Conservation (phyloP, 2,797 vertebrate genomes). For the Phoeniculus purpureus region DNA sequence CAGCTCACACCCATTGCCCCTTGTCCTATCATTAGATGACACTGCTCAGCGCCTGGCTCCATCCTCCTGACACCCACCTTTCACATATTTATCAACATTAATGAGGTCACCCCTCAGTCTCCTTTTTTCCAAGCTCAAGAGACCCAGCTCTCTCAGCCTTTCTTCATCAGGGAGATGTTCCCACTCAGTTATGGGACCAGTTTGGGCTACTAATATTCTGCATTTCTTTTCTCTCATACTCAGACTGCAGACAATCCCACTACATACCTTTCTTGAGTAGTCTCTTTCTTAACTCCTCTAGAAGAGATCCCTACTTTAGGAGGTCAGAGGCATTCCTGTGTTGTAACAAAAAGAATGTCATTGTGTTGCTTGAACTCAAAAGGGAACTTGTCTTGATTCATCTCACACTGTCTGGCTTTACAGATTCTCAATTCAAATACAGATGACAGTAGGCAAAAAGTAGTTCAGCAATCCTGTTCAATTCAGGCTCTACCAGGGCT, state of each 20-base stretch:
- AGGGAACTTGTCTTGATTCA: constrained; percentile 19
- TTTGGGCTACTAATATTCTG: not conserved
- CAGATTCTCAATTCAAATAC: not conserved
- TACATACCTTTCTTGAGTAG: not conserved
- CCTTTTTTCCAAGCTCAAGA: no score
- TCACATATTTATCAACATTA: no score
- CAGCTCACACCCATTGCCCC: no score
- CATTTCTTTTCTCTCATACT: not conserved
- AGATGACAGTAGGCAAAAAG: not conserved
- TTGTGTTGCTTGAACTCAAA: constrained; percentile 47
- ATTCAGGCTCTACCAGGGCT: not conserved
- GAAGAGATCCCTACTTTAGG: not conserved
- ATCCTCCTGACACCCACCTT: no score
- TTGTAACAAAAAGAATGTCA: constrained; percentile 29
- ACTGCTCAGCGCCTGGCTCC: no score
- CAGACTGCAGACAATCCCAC: not conserved
- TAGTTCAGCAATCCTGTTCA: not conserved
- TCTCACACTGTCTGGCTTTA: constrained; percentile 4
- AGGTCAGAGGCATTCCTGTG: constrained; percentile 33
- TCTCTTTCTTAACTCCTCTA: constrained; percentile 1
- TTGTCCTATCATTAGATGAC: no score
- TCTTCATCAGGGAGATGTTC: no score
- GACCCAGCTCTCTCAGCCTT: no score
- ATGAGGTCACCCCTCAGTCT: no score
- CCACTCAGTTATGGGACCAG: not conserved